Evolutionary conservation across 2,797 vertebrate genomes (phyloP).

Genomic region (Crocidura indochinensis): DNA sequence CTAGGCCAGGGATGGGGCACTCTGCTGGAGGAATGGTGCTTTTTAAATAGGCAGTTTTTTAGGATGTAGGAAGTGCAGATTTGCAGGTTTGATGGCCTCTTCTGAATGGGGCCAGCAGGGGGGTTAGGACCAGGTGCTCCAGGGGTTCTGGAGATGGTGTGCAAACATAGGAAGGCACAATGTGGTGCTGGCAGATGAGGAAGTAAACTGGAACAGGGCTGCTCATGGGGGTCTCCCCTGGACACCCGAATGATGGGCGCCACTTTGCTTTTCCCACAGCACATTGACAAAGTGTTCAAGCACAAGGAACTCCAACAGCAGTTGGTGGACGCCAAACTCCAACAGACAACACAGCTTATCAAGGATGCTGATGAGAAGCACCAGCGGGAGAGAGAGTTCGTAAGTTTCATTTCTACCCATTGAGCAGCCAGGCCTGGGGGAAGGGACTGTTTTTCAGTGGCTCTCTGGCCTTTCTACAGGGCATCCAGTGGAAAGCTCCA

Average conservation of each 20-base stretch:
- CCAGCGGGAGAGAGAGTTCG: constrained; percentile 97
- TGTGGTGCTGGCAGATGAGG: too few relatives aligned
- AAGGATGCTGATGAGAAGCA: constrained; percentile 98
- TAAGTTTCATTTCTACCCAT: constrained; percentile 90
- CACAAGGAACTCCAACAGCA: constrained; percentile 99
- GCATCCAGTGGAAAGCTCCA: too few relatives aligned
- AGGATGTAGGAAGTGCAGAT: not conserved
- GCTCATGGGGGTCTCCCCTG: not conserved
- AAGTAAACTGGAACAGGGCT: too few relatives aligned
- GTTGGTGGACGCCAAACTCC: constrained; percentile 98
- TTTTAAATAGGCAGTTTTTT: too few relatives aligned
- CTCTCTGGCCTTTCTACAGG: too few relatives aligned
- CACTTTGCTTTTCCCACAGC: constrained; percentile 89
- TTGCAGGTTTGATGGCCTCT: not conserved
- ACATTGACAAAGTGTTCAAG: constrained; percentile 99
- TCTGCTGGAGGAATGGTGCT: not conserved
- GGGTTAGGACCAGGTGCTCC: not conserved
- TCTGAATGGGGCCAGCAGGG: not conserved
- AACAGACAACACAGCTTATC: constrained; percentile 97
- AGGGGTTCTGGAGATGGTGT: too few relatives aligned
- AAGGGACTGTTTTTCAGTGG: too few relatives aligned
- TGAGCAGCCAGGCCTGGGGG: not conserved
- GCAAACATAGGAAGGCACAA: not conserved
- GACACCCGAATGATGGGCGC: constrained; percentile 53
- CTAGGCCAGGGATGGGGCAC: too few relatives aligned